These are phyloP conservation scores for Melanotaenia maccullochi DNA, from an alignment of 2,797 vertebrate genomes.

Conservation along the genomic window DNA sequence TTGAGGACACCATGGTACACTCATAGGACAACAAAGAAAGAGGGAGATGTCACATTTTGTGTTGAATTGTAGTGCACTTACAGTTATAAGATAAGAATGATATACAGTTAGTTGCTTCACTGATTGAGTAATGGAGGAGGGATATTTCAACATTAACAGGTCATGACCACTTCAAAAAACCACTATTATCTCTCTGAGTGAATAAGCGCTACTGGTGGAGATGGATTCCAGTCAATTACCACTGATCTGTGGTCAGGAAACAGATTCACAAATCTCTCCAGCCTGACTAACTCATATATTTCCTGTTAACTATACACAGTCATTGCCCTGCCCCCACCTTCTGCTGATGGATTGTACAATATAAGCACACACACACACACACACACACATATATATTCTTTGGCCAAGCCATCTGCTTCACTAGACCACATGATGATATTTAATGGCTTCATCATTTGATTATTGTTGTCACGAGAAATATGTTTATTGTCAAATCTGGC, in stretches of 20 bases:
- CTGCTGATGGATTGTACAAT: slow-evolving; percentile 74
- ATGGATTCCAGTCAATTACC: slow-evolving; percentile 65
- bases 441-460: slow-evolving; percentile 77
- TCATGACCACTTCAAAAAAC: slow-evolving; percentile 39
- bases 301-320: slow-evolving; percentile 64
- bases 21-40: not conserved
- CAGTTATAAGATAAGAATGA: not conserved
- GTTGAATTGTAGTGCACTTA: not conserved
- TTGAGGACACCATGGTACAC: not conserved
- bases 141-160: slow-evolving; percentile 39
- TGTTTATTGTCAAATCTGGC: slow-evolving; percentile 75
- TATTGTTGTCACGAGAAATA: slow-evolving; percentile 75
- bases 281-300: slow-evolving; percentile 63
- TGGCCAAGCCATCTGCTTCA: slow-evolving; percentile 69
- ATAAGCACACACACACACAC: slow-evolving; percentile 61
- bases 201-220: slow-evolving; percentile 28
- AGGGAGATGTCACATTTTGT: slow-evolving; percentile 4
- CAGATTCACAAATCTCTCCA: slow-evolving; percentile 57
- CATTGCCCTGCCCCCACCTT: slow-evolving; percentile 51
- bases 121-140: slow-evolving; percentile 9
- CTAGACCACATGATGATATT: slow-evolving; percentile 66
- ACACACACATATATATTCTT: slow-evolving; percentile 32
- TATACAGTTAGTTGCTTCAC: slow-evolving; percentile 6
- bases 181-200: slow-evolving; percentile 32
- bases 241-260: slow-evolving; percentile 64